Conservation (phyloP, 2,888 invertebrate species). For the Hylaea fasciaria region DNA sequence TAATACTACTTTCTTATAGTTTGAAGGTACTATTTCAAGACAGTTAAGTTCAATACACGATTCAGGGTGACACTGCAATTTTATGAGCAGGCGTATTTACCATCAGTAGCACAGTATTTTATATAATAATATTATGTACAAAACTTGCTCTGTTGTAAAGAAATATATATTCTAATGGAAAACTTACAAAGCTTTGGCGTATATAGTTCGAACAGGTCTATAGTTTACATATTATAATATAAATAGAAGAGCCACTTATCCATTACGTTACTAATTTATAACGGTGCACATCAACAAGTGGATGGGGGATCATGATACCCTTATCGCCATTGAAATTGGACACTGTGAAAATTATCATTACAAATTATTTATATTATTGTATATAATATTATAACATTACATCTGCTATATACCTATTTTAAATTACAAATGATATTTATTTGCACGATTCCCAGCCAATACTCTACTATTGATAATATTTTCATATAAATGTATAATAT, state of each 20-base stretch:
- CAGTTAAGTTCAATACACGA: too few species aligned
- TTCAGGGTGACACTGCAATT: too few species aligned
- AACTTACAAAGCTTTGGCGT: neutral
- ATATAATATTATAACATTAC: slow-evolving; percentile 9
- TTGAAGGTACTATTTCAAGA: too few species aligned
- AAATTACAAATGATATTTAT: slow-evolving; percentile 11
- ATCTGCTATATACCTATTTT: neutral
- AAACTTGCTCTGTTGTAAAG: neutral
- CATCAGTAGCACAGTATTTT: too few species aligned
- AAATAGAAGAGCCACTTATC: neutral
- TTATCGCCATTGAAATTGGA: slow-evolving; percentile 78
- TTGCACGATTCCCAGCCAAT: slow-evolving; percentile 58
- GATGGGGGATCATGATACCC: slow-evolving; percentile 75
- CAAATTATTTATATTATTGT: slow-evolving; percentile 35
- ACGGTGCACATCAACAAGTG: slow-evolving; percentile 78
- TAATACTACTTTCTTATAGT: too few species aligned
- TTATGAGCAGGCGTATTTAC: too few species aligned
- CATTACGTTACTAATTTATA: slow-evolving; percentile 10
- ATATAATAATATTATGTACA: too few species aligned
- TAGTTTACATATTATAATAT: neutral
- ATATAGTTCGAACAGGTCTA: neutral
- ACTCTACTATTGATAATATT: slow-evolving; percentile 5
- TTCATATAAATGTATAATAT: neutral
- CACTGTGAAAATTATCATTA: slow-evolving; percentile 83
- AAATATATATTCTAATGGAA: neutral